phyloP scores from a whole-genome alignment of 1,140 invertebrate species.

The Lutraria rhynchaena region DNA sequence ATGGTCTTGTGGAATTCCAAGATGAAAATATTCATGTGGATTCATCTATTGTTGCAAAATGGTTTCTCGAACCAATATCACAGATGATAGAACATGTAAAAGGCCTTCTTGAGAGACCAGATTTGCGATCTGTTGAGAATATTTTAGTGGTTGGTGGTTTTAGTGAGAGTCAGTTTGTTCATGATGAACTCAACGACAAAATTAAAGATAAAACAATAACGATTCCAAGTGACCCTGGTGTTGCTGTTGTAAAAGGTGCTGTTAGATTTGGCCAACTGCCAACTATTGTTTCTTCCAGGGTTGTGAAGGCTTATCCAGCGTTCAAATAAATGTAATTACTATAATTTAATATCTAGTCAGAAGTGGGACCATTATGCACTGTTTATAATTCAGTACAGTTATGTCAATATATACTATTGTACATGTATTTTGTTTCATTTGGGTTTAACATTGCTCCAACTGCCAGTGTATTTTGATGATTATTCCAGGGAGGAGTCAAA shows the following conservation, averaged over 20 bases:
- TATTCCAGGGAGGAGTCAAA: too few species aligned
- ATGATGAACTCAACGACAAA: conserved; percentile 13
- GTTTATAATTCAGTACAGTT: too few species aligned
- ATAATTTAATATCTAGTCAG: too few species aligned
- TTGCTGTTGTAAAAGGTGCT: conserved; percentile 45
- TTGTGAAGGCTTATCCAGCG: conserved; percentile 6
- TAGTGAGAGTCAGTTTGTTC: conserved; percentile 38
- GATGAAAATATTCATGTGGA: conserved; percentile 14
- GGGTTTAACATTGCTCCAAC: too few species aligned
- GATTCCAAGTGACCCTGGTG: conserved; percentile 23
- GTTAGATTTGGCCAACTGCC: conserved; percentile 34
- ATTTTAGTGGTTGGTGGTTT: conserved; percentile 49
- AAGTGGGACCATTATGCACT: too few species aligned
- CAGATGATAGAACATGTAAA: conserved; percentile 18
- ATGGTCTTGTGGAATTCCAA: not conserved
- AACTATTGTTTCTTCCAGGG: conserved; percentile 16
- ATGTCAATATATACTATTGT: too few species aligned
- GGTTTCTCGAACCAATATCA: conserved; percentile 28
- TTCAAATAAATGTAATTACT: too few species aligned
- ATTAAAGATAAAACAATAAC: conserved; percentile 1
- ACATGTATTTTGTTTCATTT: too few species aligned
- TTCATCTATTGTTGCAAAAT: conserved; percentile 23
- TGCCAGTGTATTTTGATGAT: too few species aligned
- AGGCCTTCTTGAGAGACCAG: conserved; percentile 2
- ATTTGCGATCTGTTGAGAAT: conserved; percentile 12